Percentiles rank a stretch among this genome's conserved stretches.
These are phyloP conservation scores for Plecturocebus donacophilus DNA, from an alignment of 2,113 vertebrate species.

Conservation along the genomic window DNA sequence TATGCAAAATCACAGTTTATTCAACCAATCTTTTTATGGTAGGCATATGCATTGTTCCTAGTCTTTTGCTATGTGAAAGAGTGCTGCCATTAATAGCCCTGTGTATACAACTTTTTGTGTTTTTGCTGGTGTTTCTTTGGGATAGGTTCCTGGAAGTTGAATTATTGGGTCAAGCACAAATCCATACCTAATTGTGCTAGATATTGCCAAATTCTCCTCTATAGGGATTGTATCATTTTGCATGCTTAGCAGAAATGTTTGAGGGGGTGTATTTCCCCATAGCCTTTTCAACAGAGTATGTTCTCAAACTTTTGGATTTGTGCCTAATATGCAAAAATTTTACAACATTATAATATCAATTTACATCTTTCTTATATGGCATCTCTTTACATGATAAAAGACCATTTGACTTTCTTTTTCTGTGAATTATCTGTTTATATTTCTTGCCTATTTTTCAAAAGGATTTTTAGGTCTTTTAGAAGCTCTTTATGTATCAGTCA, in stretches of 20 bases:
- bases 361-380: neutral
- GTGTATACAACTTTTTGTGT: neutral
- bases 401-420: neutral
- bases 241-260: neutral
- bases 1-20: neutral
- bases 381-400: neutral
- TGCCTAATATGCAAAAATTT: neutral
- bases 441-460: neutral
- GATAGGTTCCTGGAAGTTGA: neutral
- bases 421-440: neutral
- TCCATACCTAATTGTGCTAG: neutral
- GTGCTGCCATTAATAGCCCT: neutral
- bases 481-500: neutral
- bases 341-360: neutral
- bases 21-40: neutral
- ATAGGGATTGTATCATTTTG: neutral
- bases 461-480: neutral
- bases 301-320: neutral
- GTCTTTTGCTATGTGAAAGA: neutral
- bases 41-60: neutral
- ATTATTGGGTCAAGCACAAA: neutral
- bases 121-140: neutral
- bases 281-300: neutral
- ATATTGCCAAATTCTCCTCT: neutral
- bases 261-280: neutral